Conservation (phyloP, 2,113 vertebrate genomes). For the Trachemys scripta region DNA sequence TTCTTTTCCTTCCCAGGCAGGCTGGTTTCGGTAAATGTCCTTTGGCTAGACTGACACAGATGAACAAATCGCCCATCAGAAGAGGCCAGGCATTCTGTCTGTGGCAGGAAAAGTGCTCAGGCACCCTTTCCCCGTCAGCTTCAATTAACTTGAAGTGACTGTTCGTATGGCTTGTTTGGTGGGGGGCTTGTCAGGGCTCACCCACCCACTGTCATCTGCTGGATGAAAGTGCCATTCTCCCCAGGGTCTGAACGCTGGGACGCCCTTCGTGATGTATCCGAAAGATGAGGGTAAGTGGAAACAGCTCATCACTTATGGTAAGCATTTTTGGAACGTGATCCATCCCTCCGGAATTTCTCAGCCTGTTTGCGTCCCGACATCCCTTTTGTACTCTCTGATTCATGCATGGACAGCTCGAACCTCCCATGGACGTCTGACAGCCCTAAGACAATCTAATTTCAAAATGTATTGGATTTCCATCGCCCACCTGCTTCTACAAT, state of each 20-base stretch:
- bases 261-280: rapidly evolving
- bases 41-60: background rate
- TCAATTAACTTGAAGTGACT: background rate
- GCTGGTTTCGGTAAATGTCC: background rate
- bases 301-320: rapidly evolving
- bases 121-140: background rate
- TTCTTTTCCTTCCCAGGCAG: background rate
- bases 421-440: rapidly evolving
- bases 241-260: background rate
- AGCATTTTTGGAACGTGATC: background rate
- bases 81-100: background rate
- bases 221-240: rapidly evolving
- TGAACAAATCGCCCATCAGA: background rate
- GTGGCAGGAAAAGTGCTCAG: background rate
- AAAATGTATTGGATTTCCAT: rapidly evolving
- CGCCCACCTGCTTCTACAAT: rapidly evolving
- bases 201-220: background rate
- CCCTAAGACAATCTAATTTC: rapidly evolving
- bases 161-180: rapidly evolving
- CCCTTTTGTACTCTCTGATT: background rate
- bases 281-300: background rate
- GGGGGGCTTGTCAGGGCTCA: rapidly evolving
- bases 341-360: background rate
- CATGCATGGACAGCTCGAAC: rapidly evolving
- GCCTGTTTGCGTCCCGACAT: rapidly evolving